These are phyloP conservation scores for Lithodes maja DNA, from an alignment of 2,888 invertebrate genomes.

Conservation along the genomic window DNA sequence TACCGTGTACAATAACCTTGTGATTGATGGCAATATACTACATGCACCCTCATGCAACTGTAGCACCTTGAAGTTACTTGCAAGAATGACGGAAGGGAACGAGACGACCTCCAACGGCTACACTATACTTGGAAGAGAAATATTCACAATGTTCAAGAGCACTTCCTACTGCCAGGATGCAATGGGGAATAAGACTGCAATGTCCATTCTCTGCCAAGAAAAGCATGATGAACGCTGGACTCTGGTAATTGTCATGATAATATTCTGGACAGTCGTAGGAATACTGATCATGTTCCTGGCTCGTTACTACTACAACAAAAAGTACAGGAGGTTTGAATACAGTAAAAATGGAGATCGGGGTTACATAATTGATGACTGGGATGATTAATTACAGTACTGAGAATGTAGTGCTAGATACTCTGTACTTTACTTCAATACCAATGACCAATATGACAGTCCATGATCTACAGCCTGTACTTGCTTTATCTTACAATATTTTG, in stretches of 20 bases:
- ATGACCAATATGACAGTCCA: too few species aligned
- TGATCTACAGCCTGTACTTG: too few species aligned
- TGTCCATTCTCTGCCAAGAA: neutral
- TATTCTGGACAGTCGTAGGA: neutral
- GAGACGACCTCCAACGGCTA: neutral
- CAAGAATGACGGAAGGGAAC: conserved; percentile 2
- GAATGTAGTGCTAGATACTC: too few species aligned
- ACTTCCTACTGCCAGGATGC: neutral
- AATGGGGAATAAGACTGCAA: neutral
- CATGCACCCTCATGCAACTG: conserved; percentile 30
- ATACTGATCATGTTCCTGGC: neutral
- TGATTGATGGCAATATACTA: conserved; percentile 30
- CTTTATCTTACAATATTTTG: too few species aligned
- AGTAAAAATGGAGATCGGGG: neutral
- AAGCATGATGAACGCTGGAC: neutral
- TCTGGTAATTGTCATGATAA: neutral
- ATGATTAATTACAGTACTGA: neutral
- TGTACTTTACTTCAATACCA: too few species aligned
- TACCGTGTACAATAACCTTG: conserved; percentile 10
- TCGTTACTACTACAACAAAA: neutral
- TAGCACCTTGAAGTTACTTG: neutral
- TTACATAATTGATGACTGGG: neutral
- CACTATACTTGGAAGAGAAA: neutral
- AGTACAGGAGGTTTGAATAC: neutral
- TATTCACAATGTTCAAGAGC: neutral